These are phyloP conservation scores for Nestor notabilis DNA, from an alignment of 2,113 vertebrate species.

Conservation along the genomic window DNA sequence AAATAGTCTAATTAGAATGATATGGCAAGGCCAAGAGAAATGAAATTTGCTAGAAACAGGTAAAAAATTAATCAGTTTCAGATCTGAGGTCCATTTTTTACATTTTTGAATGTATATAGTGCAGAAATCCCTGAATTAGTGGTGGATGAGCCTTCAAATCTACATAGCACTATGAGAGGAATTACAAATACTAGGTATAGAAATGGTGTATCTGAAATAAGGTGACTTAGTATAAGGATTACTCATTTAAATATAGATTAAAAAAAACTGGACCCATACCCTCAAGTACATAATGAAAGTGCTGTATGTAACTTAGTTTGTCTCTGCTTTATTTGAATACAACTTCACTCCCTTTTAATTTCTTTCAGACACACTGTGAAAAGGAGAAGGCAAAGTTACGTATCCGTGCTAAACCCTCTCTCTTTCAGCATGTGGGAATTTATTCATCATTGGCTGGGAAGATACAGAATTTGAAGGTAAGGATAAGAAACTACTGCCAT, in stretches of 20 bases:
- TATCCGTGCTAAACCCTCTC: slow-evolving; percentile 78
- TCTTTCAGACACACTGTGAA: slow-evolving; percentile 70
- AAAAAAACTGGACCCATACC: background rate
- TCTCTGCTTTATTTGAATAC: background rate
- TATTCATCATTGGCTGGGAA: slow-evolving; percentile 73
- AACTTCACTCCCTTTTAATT: background rate
- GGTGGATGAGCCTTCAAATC: background rate
- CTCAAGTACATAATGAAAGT: background rate
- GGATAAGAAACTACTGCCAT: background rate
- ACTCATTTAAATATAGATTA: background rate
- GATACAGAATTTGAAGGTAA: slow-evolving; percentile 78
- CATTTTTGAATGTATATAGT: background rate
- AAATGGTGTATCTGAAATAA: background rate
- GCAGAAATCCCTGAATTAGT: background rate
- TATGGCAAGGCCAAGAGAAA: background rate
- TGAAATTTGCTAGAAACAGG: background rate
- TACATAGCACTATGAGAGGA: background rate
- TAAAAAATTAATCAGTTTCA: background rate
- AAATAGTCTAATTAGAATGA: background rate
- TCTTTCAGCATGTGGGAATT: slow-evolving; percentile 80
- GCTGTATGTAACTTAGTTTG: background rate
- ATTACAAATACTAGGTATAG: background rate
- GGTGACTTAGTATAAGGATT: background rate
- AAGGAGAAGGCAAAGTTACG: slow-evolving; percentile 61
- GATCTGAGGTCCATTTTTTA: background rate